Base-by-base conservation (phyloP, 2,888 invertebrate species). In the Stegophylla sp. region DNA sequence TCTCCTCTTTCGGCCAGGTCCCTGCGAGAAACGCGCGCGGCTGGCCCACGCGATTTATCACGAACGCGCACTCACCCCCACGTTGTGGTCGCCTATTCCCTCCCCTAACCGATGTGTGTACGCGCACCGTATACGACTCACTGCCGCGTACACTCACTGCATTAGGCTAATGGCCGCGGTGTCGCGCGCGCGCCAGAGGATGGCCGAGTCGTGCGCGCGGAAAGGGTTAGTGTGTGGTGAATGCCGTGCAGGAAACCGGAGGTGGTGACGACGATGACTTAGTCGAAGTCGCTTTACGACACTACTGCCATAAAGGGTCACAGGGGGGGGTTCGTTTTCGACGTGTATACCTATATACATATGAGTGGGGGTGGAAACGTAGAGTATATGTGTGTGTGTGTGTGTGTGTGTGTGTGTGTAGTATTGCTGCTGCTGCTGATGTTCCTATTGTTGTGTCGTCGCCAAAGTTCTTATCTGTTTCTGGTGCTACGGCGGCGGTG, bases 391-490 rank as follows among this genome's bases (percentile, higher is more conserved):
- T 17, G 43, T 45, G 23, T 66, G 13, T 43, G n/a, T 13, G n/a
- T 28, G 28, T 20, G 34, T 17, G 41, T 23, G 1, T 3, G 53
- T 41, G 43, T 45, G 17, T 34, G 9, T 20, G 3, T 20, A 56
- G 56, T 20, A 56, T 20, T 56, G 56, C 53, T 53, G 51, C n/a
- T 51, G 56, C 56, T 56, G 20, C 56, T 56, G 56, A 56, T 56
- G 56, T 12, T 59, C 17, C 75, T 26, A 75, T 64, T 76, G 66
- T 56, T 51, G 76, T 53, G 64, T 76, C 76, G 77, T 77, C 67
- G 77, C 77, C 76, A 76, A 76, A 77, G 67, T 77, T 77, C 56
- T 77, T 77, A 77, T 77, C 77, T 77, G 64, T 76, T 66, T 56
- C 43, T 41, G 53, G 26, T 34, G 34, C 4, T 34, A 34, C 2